Conservation (phyloP, 2,888 invertebrate genomes). For the Leptinotarsa tumamoca region DNA sequence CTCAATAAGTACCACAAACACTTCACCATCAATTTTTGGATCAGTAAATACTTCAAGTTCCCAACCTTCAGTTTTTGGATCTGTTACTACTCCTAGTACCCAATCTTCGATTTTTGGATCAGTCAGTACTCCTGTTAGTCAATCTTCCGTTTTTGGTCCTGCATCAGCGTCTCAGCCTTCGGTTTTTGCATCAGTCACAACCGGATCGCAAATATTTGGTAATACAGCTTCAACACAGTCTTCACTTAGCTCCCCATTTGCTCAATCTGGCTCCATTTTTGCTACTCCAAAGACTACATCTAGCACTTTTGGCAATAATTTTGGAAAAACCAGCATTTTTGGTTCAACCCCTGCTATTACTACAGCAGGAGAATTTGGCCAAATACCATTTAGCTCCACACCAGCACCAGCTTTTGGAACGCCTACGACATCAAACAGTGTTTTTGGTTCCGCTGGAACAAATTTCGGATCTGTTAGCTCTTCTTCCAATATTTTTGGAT, state of each 20-base stretch:
- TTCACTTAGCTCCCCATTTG: conserved; percentile 41
- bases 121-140: conserved; percentile 34
- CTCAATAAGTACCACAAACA: background rate
- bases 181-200: conserved; percentile 43
- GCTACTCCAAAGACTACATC: conserved; percentile 48
- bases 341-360: conserved; percentile 49
- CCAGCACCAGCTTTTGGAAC: conserved; percentile 58
- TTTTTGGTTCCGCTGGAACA: conserved; percentile 48
- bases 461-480: conserved; percentile 49
- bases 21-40: conserved; percentile 36
- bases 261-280: conserved; percentile 43
- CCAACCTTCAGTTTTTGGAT: conserved; percentile 32
- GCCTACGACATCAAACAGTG: conserved; percentile 43
- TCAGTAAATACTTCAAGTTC: conserved; percentile 34
- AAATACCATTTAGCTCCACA: conserved; percentile 26
- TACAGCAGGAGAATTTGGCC: conserved; percentile 43
- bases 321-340: conserved; percentile 58
- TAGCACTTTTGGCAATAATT: conserved; percentile 53
- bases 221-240: conserved; percentile 46
- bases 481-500: conserved; percentile 50
- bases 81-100: background rate
- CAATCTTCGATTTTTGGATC: conserved; percentile 35
- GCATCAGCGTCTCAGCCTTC: background rate
- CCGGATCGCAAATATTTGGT: conserved; percentile 44
- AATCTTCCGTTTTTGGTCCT: conserved; percentile 37